phyloP scores from a whole-genome alignment of 2,797 vertebrate species.

The Tolypeutes matacus region DNA sequence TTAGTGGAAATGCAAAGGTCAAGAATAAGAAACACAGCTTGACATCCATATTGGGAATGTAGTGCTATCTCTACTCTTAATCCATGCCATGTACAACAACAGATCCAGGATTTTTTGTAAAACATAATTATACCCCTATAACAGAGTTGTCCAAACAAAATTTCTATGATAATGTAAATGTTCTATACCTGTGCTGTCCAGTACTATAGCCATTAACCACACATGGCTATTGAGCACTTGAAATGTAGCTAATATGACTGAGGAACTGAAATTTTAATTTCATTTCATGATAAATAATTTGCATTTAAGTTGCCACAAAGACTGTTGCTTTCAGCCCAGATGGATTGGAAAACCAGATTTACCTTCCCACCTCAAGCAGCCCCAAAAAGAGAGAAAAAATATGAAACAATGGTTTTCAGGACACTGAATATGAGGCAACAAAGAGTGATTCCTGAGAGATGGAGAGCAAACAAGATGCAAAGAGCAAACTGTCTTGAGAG shows the following conservation, averaged over 20 bases:
- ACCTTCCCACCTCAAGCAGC: neutral
- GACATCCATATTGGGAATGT: neutral
- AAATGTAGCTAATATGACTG: neutral
- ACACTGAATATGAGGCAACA: neutral
- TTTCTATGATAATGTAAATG: neutral
- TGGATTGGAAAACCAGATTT: neutral
- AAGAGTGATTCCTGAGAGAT: neutral
- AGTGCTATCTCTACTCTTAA: neutral
- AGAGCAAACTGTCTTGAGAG: neutral
- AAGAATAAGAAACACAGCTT: slow-evolving; percentile 22
- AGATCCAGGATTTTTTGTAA: neutral
- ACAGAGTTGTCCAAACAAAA: neutral
- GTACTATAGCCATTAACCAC: neutral
- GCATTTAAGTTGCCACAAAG: slow-evolving; percentile 32
- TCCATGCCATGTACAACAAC: neutral
- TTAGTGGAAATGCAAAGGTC: neutral
- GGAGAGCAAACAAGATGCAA: neutral
- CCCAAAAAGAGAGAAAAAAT: neutral
- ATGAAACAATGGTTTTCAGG: neutral
- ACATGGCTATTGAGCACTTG: neutral
- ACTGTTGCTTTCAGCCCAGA: neutral
- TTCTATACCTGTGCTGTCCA: neutral
- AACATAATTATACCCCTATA: neutral
- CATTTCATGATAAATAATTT: neutral
- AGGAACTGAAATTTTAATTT: neutral